Evolutionary conservation across 2,888 invertebrate genomes (phyloP), one percentile per base, ranked within the genome.

Genomic region (Scaptomyza reducta): DNA sequence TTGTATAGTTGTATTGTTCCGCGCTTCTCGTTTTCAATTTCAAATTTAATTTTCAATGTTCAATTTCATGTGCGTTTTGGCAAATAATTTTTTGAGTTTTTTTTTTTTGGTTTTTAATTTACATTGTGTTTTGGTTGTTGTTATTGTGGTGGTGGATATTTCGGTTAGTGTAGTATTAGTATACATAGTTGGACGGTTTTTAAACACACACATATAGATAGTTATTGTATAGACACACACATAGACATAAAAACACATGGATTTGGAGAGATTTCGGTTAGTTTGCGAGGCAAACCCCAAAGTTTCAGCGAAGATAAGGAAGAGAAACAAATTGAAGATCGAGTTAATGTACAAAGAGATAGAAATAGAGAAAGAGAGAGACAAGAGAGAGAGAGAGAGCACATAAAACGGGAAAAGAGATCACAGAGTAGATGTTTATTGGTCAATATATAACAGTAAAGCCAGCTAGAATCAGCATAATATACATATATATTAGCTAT

Each of bases 1-100:
- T 91, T 91, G 89, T 91, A 91, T 82, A 91, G 91, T 90, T 91
- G 91, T 89, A 91, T 91, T 90, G 91, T 91, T 89, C 91, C 91
- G 82, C 90, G 90, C 91, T 91, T 85, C 83, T 82, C 71, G 69
- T 56, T 84, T 80, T 61, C 25, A 29, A 59, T 35, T 86, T 73
- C 51, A 44, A 29, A 53, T 60, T 70, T 3, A 38, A 50, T 16
- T 69, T 40, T 63, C 7, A 41, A 50, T 18, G 67, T 40, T 63
- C 41, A 46, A 57, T 71, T 73, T 65, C 35, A 47, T 47, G 63
- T 79, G 67, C 57, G 49, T 74, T 58, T 62, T 55, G 31, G 22
- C 46, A 70, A 38, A 57, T 50, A 29, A 27, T 35, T 47, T 49
- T 13, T 27, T 31, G 41, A 18, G 27, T 31, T 45, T 38, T 22